Percentiles rank a stretch among this genome's conserved stretches.
These are phyloP conservation scores for Actinernus sp. DNA, from an alignment of 92 coral and sea anemone species.

Conservation along the genomic window DNA sequence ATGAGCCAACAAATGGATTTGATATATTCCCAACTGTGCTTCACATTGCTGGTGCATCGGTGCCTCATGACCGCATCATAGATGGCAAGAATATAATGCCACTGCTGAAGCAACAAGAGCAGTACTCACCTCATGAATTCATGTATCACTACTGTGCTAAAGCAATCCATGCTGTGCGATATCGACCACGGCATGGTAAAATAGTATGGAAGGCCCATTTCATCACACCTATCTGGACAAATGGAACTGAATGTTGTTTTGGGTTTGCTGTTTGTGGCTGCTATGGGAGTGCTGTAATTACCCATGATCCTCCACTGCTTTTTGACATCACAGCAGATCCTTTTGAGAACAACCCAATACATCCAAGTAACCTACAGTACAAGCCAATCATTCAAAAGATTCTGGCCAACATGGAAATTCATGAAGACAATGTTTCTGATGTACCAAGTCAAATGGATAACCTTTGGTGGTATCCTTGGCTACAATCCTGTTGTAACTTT, in stretches of 20 bases:
- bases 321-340: conserved; percentile 83
- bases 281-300: conserved; percentile 51
- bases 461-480: conserved; percentile 45
- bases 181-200: conserved; percentile 65
- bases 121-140: conserved; percentile 71
- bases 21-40: conserved; percentile 83
- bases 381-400: conserved; percentile 40
- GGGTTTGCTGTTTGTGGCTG: conserved; percentile 54
- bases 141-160: conserved; percentile 91
- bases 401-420: conserved; percentile 40
- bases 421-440: conserved; percentile 28
- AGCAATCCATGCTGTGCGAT: conserved; percentile 92
- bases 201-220: conserved; percentile 87
- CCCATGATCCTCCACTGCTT: conserved; percentile 81
- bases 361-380: conserved; percentile 30
- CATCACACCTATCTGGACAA: conserved; percentile 72
- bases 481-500: conserved; percentile 83
- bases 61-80: conserved; percentile 72
- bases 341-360: conserved; percentile 59
- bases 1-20: conserved; percentile 71
- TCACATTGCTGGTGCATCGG: conserved; percentile 55
- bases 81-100: conserved; percentile 87
- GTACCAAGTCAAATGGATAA: conserved; percentile 22
- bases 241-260: conserved; percentile 66
- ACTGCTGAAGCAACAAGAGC: conserved; percentile 57